phyloP scores from a whole-genome alignment of 2,888 invertebrate genomes.

The Zele albiditarsus region DNA sequence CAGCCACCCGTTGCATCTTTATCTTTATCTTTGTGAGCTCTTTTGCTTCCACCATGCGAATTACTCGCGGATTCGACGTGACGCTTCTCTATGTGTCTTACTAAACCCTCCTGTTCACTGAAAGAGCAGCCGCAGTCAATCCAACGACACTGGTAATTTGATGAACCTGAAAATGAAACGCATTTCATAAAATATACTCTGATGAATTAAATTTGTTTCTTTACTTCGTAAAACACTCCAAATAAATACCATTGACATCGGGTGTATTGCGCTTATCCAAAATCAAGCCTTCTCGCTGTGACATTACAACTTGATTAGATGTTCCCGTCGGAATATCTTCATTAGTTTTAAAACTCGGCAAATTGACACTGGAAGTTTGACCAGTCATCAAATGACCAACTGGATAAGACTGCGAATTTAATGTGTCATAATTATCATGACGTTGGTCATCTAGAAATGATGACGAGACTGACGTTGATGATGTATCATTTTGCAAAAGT shows the following conservation, averaged over 20 bases:
- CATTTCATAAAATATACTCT: neutral
- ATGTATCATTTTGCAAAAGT: slow-evolving; percentile 48
- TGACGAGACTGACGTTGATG: slow-evolving; percentile 52
- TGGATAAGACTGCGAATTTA: slow-evolving; percentile 57
- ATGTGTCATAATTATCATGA: slow-evolving; percentile 49
- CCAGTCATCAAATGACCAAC: slow-evolving; percentile 67
- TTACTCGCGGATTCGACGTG: slow-evolving; percentile 82
- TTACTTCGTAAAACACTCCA: neutral
- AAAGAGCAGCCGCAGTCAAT: slow-evolving; percentile 87
- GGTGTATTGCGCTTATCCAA: slow-evolving; percentile 50
- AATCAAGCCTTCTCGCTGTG: slow-evolving; percentile 69
- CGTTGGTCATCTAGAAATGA: slow-evolving; percentile 54
- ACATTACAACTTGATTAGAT: slow-evolving; percentile 72
- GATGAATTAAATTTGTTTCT: neutral
- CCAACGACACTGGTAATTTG: slow-evolving; percentile 84
- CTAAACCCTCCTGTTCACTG: slow-evolving; percentile 85
- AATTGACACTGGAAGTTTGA: slow-evolving; percentile 45
- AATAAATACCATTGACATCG: slow-evolving; percentile 27
- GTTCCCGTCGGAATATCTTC: slow-evolving; percentile 13
- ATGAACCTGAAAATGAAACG: slow-evolving; percentile 51
- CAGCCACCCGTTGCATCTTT: slow-evolving; percentile 48
- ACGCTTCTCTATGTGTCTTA: slow-evolving; percentile 87
- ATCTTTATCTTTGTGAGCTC: slow-evolving; percentile 60
- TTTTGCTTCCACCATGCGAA: slow-evolving; percentile 60
- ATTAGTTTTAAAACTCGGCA: slow-evolving; percentile 39